phyloP scores from a whole-genome alignment of 2,888 invertebrate species.

The Xestia c-nigrum region DNA sequence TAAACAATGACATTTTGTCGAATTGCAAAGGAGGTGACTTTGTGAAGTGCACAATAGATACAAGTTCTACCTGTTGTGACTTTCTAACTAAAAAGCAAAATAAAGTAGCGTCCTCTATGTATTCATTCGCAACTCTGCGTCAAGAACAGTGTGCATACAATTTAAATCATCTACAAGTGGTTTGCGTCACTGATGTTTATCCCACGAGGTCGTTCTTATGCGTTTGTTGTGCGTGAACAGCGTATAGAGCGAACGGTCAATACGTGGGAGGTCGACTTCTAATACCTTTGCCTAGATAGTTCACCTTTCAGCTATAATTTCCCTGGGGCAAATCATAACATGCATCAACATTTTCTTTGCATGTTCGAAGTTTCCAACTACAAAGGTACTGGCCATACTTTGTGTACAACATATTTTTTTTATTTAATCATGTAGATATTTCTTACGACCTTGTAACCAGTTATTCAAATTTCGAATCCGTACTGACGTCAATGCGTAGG shows the following conservation, averaged over 20 bases:
- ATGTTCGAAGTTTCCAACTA: constrained; percentile 7
- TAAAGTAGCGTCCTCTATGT: constrained; percentile 57
- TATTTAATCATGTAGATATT: not conserved
- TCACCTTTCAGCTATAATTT: constrained; percentile 44
- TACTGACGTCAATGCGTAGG: constrained; percentile 51
- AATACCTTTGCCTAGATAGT: constrained; percentile 26
- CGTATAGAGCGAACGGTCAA: constrained; percentile 48
- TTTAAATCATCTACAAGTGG: constrained; percentile 67
- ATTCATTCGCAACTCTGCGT: constrained; percentile 52
- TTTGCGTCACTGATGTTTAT: constrained; percentile 73
- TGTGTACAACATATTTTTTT: not conserved
- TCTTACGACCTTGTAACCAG: constrained; percentile 41
- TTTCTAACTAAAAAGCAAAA: constrained; percentile 51
- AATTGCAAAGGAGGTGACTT: constrained; percentile 33
- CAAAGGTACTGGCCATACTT: constrained; percentile 1
- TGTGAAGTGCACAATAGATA: constrained; percentile 45
- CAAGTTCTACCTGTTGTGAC: constrained; percentile 65
- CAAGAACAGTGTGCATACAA: constrained; percentile 67
- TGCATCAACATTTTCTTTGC: constrained; percentile 31
- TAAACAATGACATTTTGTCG: constrained; percentile 18
- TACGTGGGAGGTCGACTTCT: constrained; percentile 48
- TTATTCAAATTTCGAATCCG: constrained; percentile 51
- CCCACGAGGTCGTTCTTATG: constrained; percentile 67
- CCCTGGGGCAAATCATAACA: constrained; percentile 37
- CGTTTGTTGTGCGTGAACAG: constrained; percentile 65